A percentile compares a stretch with the other conserved stretches of the same genome.
These are phyloP conservation scores for Coilia nasus DNA, from an alignment of 2,797 vertebrate genomes.

Conservation along the genomic window DNA sequence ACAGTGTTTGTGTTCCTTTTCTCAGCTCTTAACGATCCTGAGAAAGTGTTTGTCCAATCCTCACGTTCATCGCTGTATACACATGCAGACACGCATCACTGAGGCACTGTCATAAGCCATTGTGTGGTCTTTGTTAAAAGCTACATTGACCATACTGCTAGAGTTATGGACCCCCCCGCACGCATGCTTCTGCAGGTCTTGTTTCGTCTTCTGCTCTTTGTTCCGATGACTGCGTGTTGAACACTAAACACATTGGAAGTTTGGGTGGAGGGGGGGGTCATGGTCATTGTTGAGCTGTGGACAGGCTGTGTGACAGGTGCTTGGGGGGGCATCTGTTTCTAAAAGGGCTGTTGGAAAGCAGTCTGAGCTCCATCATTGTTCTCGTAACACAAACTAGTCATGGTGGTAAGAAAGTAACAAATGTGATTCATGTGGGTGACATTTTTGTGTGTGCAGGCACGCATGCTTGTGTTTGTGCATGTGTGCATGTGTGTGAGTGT, in stretches of 20 bases:
- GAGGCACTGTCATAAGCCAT: background rate
- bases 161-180: background rate
- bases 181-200: background rate
- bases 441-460: background rate
- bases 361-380: constrained; percentile 1
- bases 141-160: background rate
- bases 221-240: background rate
- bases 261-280: background rate
- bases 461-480: background rate
- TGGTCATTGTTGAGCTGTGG: background rate
- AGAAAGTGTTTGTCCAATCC: constrained; percentile 1
- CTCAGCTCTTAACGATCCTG: background rate
- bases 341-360: background rate
- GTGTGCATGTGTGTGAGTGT: background rate
- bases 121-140: background rate
- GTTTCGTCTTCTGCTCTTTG: background rate
- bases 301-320: constrained; percentile 10
- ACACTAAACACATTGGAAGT: constrained; percentile 14
- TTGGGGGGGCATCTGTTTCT: background rate
- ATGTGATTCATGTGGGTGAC: background rate
- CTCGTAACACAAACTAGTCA: constrained; percentile 12
- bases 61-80: background rate
- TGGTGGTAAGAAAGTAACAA: background rate
- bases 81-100: background rate
- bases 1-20: background rate